phyloP scores from a whole-genome alignment of 2,113 vertebrate genomes.

The Carlito syrichta region DNA sequence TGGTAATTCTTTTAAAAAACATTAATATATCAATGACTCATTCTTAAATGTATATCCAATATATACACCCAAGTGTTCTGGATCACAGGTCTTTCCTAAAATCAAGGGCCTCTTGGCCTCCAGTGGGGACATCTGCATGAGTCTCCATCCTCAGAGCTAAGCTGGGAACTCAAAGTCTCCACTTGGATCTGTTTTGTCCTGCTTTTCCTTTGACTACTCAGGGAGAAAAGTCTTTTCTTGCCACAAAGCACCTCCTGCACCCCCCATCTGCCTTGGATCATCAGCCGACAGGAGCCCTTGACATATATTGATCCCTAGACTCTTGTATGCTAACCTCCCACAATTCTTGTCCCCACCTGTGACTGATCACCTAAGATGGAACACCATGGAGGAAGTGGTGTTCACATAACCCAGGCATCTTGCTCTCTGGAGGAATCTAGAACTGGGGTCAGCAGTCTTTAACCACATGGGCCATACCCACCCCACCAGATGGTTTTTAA shows the following conservation, averaged over 20 bases:
- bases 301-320: not conserved
- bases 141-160: not conserved
- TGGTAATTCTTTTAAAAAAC: too few relatives aligned
- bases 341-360: accelerated
- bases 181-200: not conserved
- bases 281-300: not conserved
- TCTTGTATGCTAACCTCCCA: not conserved
- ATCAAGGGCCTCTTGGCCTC: not conserved
- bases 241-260: too few relatives aligned
- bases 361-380: not conserved
- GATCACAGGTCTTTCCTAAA: too few relatives aligned
- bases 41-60: too few relatives aligned
- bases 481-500: not conserved
- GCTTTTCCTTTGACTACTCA: not conserved
- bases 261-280: not conserved
- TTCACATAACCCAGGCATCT: not conserved
- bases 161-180: not conserved
- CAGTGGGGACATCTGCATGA: not conserved
- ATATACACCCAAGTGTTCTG: not conserved
- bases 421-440: not conserved
- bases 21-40: too few relatives aligned
- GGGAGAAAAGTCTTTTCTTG: not conserved
- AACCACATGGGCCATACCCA: not conserved
- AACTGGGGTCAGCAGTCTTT: not conserved
- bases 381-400: not conserved